Evolutionary conservation across 2,888 invertebrate genomes (phyloP).

Genomic region (Tenthredo livida): DNA sequence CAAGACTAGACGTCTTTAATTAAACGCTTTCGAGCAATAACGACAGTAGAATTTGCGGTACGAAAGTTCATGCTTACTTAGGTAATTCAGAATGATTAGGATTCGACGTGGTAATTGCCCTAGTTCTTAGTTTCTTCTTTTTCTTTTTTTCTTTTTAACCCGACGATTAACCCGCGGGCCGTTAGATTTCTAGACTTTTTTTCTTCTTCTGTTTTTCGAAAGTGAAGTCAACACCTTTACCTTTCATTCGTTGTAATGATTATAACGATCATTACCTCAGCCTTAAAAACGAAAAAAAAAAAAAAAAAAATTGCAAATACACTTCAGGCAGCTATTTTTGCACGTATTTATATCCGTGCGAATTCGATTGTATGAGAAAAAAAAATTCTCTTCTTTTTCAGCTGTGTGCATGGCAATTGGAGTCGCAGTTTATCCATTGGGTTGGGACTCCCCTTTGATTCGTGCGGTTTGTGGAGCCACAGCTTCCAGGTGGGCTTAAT

Average conservation of each 20-base stretch:
- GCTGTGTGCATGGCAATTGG: constrained; percentile 93
- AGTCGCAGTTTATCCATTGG: constrained; percentile 93
- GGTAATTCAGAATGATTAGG: neutral
- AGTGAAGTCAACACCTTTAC: neutral
- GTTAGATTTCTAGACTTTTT: constrained; percentile 18
- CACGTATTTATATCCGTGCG: neutral
- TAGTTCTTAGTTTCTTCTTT: neutral
- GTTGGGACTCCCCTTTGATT: constrained; percentile 92
- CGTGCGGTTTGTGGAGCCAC: constrained; percentile 92
- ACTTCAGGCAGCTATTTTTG: neutral
- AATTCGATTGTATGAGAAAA: too few species aligned
- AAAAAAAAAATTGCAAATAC: neutral
- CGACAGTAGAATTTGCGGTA: neutral
- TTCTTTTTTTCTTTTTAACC: too few species aligned
- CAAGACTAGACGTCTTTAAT: neutral
- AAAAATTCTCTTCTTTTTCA: constrained; percentile 77
- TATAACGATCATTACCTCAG: neutral
- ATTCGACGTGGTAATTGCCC: neutral
- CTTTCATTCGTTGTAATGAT: neutral
- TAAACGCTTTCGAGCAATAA: constrained; percentile 29
- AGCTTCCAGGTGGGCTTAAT: constrained; percentile 85
- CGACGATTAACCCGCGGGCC: neutral
- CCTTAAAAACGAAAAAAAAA: neutral
- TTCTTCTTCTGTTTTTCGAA: neutral
- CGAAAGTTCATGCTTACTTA: constrained; percentile 6